Percentiles rank a stretch among this genome's conserved stretches.
Conservation (phyloP, 1,140 invertebrate genomes). For the Saccostrea glomerata region DNA sequence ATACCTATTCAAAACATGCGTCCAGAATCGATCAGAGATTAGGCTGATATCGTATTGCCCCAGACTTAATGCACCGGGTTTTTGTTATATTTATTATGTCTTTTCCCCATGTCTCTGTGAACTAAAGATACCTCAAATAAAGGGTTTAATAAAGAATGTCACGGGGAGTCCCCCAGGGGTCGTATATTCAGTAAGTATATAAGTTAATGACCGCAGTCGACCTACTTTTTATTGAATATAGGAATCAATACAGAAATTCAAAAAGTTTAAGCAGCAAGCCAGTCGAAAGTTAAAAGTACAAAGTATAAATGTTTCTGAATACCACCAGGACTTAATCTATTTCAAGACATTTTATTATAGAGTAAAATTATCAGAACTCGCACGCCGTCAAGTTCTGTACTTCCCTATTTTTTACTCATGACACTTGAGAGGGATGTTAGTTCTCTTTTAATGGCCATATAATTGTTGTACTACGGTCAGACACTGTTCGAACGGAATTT, state of each 20-base stretch:
- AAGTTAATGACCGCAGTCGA: neutral
- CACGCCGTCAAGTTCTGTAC: neutral
- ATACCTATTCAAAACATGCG: slow-evolving; percentile 29
- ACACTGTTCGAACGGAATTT: too few species aligned
- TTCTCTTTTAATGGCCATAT: too few species aligned
- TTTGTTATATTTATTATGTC: slow-evolving; percentile 16
- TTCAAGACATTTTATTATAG: neutral
- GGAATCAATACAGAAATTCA: too few species aligned
- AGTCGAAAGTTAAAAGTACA: slow-evolving; percentile 21
- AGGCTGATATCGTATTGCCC: slow-evolving; percentile 1
- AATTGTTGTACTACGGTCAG: too few species aligned
- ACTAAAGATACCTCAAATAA: neutral
- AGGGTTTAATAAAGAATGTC: neutral
- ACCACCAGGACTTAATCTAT: neutral
- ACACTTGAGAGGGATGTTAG: neutral
- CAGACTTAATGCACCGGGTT: neutral
- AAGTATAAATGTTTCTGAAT: neutral
- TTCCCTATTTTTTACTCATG: neutral
- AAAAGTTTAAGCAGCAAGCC: neutral
- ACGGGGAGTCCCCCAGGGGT: neutral
- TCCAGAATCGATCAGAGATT: slow-evolving; percentile 18
- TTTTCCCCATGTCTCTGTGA: neutral
- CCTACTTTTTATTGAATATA: neutral
- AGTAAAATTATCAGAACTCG: neutral
- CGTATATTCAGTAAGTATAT: neutral